These are phyloP conservation scores for Synaphobranchus kaupii DNA, from an alignment of 2,797 vertebrate species.

Conservation along the genomic window DNA sequence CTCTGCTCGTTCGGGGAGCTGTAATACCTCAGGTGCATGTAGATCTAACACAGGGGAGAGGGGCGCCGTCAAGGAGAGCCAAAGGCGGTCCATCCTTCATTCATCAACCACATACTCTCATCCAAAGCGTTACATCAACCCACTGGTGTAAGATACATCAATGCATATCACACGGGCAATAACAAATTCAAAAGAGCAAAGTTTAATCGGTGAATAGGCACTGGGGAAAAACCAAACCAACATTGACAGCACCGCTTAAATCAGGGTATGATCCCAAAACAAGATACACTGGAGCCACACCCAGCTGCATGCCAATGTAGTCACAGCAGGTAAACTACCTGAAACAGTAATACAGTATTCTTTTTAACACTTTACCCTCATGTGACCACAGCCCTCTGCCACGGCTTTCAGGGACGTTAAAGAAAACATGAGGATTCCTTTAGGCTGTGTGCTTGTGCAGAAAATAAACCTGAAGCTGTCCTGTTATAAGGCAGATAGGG, in stretches of 20 bases:
- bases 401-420: neutral
- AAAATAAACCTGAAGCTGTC: neutral
- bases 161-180: neutral
- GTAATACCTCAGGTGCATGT: slow-evolving; percentile 93
- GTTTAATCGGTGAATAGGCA: neutral
- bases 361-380: no score
- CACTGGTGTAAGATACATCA: no score
- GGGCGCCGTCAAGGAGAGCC: neutral
- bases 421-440: neutral
- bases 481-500: no score
- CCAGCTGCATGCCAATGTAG: neutral
- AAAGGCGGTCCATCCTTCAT: neutral
- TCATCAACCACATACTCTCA: neutral
- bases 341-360: neutral
- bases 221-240: neutral
- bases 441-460: neutral
- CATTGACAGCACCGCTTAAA: neutral
- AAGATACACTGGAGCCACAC: neutral
- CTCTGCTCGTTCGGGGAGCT: slow-evolving; percentile 92
- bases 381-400: neutral
- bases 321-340: neutral
- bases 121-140: neutral
- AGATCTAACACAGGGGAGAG: slow-evolving; percentile 74
- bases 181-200: neutral
- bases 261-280: neutral